Evolutionary conservation across 2,888 invertebrate species (phyloP).

Genomic region (Augochlorella aurata): DNA sequence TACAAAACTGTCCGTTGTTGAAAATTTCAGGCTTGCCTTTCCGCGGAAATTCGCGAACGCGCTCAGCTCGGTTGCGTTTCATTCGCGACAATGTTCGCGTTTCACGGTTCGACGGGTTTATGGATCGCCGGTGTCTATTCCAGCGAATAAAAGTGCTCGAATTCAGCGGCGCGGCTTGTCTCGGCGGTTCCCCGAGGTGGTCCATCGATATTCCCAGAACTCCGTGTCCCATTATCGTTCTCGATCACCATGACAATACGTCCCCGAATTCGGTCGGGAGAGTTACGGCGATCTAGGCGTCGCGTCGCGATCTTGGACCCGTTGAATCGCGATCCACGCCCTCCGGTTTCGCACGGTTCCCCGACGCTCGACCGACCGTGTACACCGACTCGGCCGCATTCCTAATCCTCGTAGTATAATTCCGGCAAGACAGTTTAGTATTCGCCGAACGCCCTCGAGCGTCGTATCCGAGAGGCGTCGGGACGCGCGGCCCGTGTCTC

Average conservation of each 20-base stretch:
- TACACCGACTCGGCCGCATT: slow-evolving; percentile 42
- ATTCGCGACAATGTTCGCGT: background rate
- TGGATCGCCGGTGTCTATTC: background rate
- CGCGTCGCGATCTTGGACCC: slow-evolving; percentile 29
- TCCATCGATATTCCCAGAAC: slow-evolving; percentile 4
- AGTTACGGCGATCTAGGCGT: slow-evolving; percentile 39
- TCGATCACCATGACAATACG: slow-evolving; percentile 64
- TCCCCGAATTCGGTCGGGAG: slow-evolving; percentile 51
- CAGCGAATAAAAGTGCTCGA: background rate
- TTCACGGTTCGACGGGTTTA: background rate
- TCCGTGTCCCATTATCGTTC: slow-evolving; percentile 42
- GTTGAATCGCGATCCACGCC: background rate
- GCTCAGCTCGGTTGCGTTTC: background rate
- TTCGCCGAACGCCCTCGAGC: slow-evolving; percentile 59
- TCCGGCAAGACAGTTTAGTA: slow-evolving; percentile 54
- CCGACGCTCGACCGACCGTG: slow-evolving; percentile 23
- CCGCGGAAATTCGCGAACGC: background rate
- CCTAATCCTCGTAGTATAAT: slow-evolving; percentile 63
- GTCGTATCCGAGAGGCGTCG: slow-evolving; percentile 28
- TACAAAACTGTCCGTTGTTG: background rate
- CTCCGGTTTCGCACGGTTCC: slow-evolving; percentile 6
- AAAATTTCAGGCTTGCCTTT: background rate
- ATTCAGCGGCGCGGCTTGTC: background rate
- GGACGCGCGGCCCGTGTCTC: slow-evolving; percentile 42
- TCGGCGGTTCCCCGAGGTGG: background rate